phyloP scores from a whole-genome alignment of 92 coral and sea anemone genomes.

The Muricea muricata region DNA sequence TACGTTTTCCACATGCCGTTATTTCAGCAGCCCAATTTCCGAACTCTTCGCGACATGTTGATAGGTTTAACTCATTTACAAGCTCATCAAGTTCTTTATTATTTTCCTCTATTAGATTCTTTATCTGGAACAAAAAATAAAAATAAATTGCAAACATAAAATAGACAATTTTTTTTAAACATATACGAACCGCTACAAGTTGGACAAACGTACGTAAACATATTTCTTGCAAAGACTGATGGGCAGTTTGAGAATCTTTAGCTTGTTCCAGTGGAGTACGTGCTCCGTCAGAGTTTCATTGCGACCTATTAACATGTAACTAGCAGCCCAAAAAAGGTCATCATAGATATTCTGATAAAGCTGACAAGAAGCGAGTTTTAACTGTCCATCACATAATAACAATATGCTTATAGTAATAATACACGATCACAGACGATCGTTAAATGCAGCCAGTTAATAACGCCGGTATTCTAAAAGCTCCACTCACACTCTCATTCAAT shows the following conservation, averaged over 20 bases:
- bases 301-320: constrained; percentile 1
- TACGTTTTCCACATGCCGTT: constrained; percentile 25
- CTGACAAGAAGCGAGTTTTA: neutral
- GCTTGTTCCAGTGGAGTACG: constrained; percentile 43
- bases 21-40: constrained; percentile 24
- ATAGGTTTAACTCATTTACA: neutral
- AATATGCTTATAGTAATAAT: too few relatives aligned
- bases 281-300: constrained; percentile 36
- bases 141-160: neutral
- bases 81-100: constrained; percentile 14
- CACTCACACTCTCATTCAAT: too few relatives aligned
- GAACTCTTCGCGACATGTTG: neutral
- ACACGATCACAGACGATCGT: too few relatives aligned
- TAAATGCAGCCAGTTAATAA: too few relatives aligned
- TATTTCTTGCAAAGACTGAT: constrained; percentile 26
- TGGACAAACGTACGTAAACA: constrained; percentile 21
- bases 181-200: neutral
- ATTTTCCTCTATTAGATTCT: constrained; percentile 27
- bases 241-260: constrained; percentile 24
- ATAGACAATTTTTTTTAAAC: neutral
- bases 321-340: neutral
- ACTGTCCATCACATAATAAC: too few relatives aligned
- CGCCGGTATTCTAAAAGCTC: too few relatives aligned
- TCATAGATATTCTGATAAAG: neutral
- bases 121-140: neutral